Percentiles rank a stretch among this genome's conserved stretches.
These are phyloP conservation scores for Bombylius discolor DNA, from an alignment of 2,888 invertebrate genomes.

Conservation along the genomic window DNA sequence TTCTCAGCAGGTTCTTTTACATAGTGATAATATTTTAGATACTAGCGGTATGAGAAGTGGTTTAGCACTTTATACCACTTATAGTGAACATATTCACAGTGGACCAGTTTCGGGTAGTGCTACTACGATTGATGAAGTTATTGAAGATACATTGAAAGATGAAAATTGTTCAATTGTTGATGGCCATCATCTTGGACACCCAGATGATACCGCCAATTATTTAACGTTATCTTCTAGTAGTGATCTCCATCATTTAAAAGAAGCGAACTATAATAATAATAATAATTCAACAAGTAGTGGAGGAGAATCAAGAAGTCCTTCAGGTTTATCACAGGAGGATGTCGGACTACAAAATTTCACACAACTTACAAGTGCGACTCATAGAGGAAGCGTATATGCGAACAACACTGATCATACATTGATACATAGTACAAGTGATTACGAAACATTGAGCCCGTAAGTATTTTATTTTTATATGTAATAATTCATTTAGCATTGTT, in stretches of 20 bases:
- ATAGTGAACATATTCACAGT: conserved; percentile 7
- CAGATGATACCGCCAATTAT: conserved; percentile 23
- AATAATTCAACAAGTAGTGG: conserved; percentile 31
- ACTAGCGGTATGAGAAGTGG: conserved; percentile 9
- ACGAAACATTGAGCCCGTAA: conserved; percentile 25
- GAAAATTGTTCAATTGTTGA: conserved; percentile 28
- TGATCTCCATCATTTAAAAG: conserved; percentile 29
- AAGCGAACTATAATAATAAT: conserved; percentile 20
- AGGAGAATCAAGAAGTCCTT: conserved; percentile 31
- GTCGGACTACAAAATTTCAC: conserved; percentile 32
- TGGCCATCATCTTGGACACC: conserved; percentile 22
- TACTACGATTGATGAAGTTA: conserved; percentile 32
- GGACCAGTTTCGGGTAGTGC: neutral
- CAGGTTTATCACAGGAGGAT: conserved; percentile 18
- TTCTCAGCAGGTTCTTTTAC: neutral
- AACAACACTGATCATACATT: conserved; percentile 21
- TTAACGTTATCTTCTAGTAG: conserved; percentile 29
- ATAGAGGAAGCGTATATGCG: conserved; percentile 8
- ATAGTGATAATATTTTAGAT: neutral
- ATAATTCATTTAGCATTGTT: no score
- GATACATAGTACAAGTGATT: conserved; percentile 20
- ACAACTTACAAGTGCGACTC: conserved; percentile 27
- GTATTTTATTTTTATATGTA: neutral
- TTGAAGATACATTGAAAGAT: conserved; percentile 35
- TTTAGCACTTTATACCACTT: conserved; percentile 8